Base-by-base conservation (phyloP, 2,113 vertebrate genomes). In the Poeciliopsis prolifica region DNA sequence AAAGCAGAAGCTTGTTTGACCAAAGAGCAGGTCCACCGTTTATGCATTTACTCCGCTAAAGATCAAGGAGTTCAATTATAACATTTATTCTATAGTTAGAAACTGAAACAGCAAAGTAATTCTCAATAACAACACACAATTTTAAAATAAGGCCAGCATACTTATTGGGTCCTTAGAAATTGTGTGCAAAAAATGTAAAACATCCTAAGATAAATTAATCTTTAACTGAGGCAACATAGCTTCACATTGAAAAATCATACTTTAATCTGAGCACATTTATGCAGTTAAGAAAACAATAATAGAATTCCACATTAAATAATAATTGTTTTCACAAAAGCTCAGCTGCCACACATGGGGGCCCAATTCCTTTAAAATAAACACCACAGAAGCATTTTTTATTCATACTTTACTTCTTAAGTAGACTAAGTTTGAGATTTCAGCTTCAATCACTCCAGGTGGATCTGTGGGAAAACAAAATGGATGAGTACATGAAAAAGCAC, bases 21-120 rank as follows among this genome's bases (percentile, higher is more conserved):
- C 62, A 89, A 63, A 69, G 65, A 90, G 72, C 94, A 84, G 72
- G 83, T 94, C 88, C 79, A 85, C 74, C 94, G 66, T 61, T 83
- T 85, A 85, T 94, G 93, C 95, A 95, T 95, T 89, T 82, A 84
- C 5, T 37, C 88, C 89, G 82, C 60, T 70, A 83, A 85, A 72
- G 22, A n/a, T n/a, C 22, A 31, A 58, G 5, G 11, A 42, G 22
- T 44, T 65, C 14, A n/a, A 14, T 54, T 29, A 75, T 68, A 14
- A 68, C 22, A 68, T 54, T 54, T n/a, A 54, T 9, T 58, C 24
- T 58, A 58, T 58, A 9, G 22, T n/a, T 10, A 37, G 31, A 30
- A 17, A 33, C 31, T 33, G 26, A 65, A 37, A 65, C 17, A 31
- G 2, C 3, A 65, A 35, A 24, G 10, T 19, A 65, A n/a, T 42